phyloP scores from a whole-genome alignment of 37 sponge, comb jelly and placozoan genomes.

The Diacarnus erythraeanus region DNA sequence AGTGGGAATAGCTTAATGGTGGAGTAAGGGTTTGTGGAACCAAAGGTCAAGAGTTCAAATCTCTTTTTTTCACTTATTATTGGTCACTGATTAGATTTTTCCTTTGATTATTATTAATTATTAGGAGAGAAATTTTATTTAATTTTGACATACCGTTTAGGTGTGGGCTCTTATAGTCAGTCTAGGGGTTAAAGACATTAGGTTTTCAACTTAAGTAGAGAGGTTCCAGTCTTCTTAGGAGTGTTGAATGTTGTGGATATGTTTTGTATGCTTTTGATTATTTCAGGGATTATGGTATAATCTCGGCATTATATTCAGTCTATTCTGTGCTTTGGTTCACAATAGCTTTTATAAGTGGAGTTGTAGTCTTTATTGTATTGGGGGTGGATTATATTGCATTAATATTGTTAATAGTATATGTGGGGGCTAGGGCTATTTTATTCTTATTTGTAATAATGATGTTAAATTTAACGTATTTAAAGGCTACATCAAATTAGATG shows the following conservation, averaged over 20 bases:
- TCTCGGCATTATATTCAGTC: conserved; percentile 66
- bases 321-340: conserved; percentile 77
- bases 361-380: conserved; percentile 76
- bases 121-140: too few species aligned
- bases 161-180: too few species aligned
- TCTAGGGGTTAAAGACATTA: conserved; percentile 78
- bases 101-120: too few species aligned
- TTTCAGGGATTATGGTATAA: conserved; percentile 81
- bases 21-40: too few species aligned
- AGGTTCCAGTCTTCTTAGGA: conserved; percentile 76
- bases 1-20: too few species aligned
- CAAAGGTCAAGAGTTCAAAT: too few species aligned
- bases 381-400: conserved; percentile 72
- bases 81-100: too few species aligned
- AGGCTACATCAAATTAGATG: conserved; percentile 60
- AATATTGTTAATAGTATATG: conserved; percentile 79
- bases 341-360: conserved; percentile 60
- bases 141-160: too few species aligned
- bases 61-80: too few species aligned
- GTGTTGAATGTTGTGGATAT: conserved; percentile 58
- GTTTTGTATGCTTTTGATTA: conserved; percentile 47
- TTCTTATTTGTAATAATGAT: conserved; percentile 88
- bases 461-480: conserved; percentile 67
- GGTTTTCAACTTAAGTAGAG: conserved; percentile 73
- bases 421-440: conserved; percentile 79